phyloP scores from a whole-genome alignment of 2,888 invertebrate genomes.

The Drosophila mercatorum region DNA sequence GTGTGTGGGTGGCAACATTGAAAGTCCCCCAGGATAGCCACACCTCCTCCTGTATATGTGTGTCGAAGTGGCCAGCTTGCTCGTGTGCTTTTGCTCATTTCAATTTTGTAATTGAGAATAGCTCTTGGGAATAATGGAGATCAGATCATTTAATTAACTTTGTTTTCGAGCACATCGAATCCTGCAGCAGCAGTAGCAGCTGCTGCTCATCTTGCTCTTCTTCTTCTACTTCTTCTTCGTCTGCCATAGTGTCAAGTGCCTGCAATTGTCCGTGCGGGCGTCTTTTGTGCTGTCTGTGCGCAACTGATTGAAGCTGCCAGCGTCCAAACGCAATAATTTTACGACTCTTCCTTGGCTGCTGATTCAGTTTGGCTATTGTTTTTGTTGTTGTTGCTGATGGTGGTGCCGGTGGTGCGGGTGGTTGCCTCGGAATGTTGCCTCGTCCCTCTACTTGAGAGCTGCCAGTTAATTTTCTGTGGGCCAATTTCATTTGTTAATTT shows the following conservation, averaged over 20 bases:
- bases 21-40: constrained; percentile 17
- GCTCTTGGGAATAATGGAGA: constrained; percentile 82
- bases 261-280: constrained; percentile 42
- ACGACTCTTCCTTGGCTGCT: constrained; percentile 27
- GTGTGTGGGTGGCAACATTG: constrained; percentile 21
- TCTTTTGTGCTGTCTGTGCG: constrained; percentile 43
- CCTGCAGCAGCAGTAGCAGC: constrained; percentile 11
- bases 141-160: constrained; percentile 84
- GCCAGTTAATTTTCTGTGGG: constrained; percentile 50
- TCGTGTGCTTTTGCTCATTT: constrained; percentile 73
- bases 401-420: neutral
- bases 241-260: constrained; percentile 55
- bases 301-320: constrained; percentile 67
- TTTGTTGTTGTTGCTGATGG: neutral
- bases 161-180: constrained; percentile 74
- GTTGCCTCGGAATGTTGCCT: neutral
- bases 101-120: constrained; percentile 83
- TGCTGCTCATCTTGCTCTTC: neutral
- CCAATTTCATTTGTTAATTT: constrained; percentile 74
- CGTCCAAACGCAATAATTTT: constrained; percentile 70
- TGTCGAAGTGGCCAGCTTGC: constrained; percentile 24
- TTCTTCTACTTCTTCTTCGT: neutral
- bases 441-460: constrained; percentile 38
- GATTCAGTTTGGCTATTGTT: constrained; percentile 20
- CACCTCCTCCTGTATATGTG: constrained; percentile 10